Conservation (phyloP, 2,113 vertebrate species). For the Anoplopoma fimbria region DNA sequence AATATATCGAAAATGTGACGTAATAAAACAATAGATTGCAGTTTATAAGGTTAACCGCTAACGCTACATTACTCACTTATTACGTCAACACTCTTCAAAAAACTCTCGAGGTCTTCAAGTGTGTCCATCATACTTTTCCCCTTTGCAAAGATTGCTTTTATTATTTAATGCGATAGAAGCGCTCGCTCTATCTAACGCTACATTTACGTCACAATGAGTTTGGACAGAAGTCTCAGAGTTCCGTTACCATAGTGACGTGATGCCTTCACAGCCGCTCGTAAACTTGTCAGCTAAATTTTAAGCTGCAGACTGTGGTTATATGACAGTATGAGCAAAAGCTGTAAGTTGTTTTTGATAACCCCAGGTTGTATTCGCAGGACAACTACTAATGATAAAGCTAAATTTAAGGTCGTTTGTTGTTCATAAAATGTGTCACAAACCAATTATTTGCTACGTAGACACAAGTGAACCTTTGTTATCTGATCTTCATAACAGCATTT, state of each 20-base stretch:
- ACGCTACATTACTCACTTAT: slow-evolving; percentile 77
- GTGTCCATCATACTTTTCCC: slow-evolving; percentile 26
- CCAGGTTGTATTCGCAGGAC: not conserved
- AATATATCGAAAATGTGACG: too few species aligned
- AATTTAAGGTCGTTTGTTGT: not conserved
- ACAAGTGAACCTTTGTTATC: not conserved
- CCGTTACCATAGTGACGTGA: slow-evolving; percentile 59
- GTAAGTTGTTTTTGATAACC: not conserved
- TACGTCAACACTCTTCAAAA: slow-evolving; percentile 79
- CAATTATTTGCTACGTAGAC: not conserved
- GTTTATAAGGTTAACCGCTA: not conserved
- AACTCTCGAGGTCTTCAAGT: slow-evolving; percentile 72
- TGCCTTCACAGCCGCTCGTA: slow-evolving; percentile 19
- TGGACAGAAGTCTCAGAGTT: not conserved
- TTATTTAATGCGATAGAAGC: not conserved
- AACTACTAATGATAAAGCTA: not conserved
- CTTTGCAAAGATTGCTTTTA: not conserved
- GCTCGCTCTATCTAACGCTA: not conserved
- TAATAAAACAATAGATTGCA: not conserved
- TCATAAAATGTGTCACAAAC: not conserved
- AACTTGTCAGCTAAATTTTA: fast-evolving
- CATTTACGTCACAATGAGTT: not conserved
- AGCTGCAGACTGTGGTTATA: not conserved
- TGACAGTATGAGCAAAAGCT: not conserved
- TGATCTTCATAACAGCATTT: not conserved